phyloP scores from a whole-genome alignment of 2,113 vertebrate species.

The Anarhynchus alexandrinus region DNA sequence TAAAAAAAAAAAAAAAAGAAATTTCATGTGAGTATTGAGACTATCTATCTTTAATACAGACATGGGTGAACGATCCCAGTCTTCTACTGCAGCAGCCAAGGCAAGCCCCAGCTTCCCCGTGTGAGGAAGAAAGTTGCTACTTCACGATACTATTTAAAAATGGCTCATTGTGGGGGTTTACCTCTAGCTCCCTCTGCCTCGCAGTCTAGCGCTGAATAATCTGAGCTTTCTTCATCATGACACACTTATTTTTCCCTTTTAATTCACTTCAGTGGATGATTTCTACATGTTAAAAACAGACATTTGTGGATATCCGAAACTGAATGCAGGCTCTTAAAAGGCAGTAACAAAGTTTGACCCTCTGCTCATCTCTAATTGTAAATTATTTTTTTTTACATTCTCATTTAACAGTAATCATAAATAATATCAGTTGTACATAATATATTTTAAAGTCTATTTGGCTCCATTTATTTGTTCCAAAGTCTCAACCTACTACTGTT shows the following conservation, averaged over 20 bases:
- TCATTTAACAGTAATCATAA: constrained; percentile 51
- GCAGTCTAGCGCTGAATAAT: constrained; percentile 2
- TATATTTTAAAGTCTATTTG: constrained; percentile 53
- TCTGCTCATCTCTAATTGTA: neutral
- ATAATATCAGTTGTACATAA: constrained; percentile 28
- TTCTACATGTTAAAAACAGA: neutral
- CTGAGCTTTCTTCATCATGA: neutral
- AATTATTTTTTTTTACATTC: constrained; percentile 25
- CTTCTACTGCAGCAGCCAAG: neutral
- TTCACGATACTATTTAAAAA: neutral
- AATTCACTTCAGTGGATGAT: neutral
- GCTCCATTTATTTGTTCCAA: constrained; percentile 39
- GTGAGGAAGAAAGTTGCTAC: neutral
- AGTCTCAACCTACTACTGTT: constrained; percentile 44
- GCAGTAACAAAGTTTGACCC: neutral
- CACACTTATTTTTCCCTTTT: neutral
- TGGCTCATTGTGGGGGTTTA: neutral
- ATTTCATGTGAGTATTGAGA: neutral
- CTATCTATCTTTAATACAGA: neutral
- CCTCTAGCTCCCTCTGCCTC: neutral
- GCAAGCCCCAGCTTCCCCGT: neutral
- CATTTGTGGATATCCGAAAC: neutral
- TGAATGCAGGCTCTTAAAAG: neutral
- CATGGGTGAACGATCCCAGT: neutral
- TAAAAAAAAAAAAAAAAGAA: neutral